Evolutionary conservation across 2,797 vertebrate genomes (phyloP).

Genomic region (Malacoctenus gilli): DNA sequence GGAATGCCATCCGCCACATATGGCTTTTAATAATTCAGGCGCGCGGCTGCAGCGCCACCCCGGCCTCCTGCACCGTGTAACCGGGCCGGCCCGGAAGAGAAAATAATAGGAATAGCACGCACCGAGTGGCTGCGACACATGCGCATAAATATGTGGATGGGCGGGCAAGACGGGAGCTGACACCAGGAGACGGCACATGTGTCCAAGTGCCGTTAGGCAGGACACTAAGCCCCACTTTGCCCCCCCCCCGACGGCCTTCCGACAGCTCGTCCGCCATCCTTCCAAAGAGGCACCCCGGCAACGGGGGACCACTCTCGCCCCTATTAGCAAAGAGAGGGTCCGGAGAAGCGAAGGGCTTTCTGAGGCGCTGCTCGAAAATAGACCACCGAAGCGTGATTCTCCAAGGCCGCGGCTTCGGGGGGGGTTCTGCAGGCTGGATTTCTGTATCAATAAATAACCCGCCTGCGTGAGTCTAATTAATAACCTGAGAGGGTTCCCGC

Average conservation of each 20-base stretch:
- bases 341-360: constrained; percentile 48
- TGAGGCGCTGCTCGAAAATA: constrained; percentile 52
- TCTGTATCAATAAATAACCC: constrained; percentile 71
- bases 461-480: constrained; percentile 69
- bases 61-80: constrained; percentile 67
- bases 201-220: too few relatives aligned
- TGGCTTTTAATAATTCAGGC: constrained; percentile 80
- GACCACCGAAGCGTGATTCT: constrained; percentile 44
- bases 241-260: too few relatives aligned
- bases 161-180: constrained; percentile 47
- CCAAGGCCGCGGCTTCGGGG: constrained; percentile 37
- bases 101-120: constrained; percentile 42
- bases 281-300: too few relatives aligned
- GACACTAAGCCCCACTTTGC: too few relatives aligned
- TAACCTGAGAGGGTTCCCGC: constrained; percentile 62
- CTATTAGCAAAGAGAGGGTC: constrained; percentile 36
- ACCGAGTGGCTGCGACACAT: too few relatives aligned
- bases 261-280: too few relatives aligned
- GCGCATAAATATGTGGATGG: too few relatives aligned
- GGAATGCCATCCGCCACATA: constrained; percentile 73
- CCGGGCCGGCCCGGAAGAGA: constrained; percentile 19
- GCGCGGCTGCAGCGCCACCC: constrained; percentile 65
- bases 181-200: too few relatives aligned
- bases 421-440: constrained; percentile 40
- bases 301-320: too few relatives aligned